Percentiles rank a stretch among this genome's conserved stretches.
Evolutionary conservation across 30 jellyfish, hydroid and myxozoan genomes (phyloP).

Genomic region (Aurelia aurita): DNA sequence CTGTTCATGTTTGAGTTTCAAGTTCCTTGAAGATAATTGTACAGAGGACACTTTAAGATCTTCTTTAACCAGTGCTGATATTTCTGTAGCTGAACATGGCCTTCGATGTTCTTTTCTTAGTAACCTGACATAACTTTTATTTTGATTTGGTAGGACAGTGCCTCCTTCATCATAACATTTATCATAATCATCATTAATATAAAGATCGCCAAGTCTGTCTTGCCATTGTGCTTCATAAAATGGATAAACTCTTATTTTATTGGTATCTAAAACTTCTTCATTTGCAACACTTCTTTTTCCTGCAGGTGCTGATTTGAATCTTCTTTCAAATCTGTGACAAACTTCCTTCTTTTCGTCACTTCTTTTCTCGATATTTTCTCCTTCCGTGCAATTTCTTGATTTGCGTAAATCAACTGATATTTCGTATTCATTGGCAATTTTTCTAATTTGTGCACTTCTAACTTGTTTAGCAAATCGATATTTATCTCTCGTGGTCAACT

Average conservation of each 20-base stretch:
- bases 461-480: not conserved
- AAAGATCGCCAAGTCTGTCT: not conserved
- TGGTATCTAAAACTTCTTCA: constrained; percentile 43
- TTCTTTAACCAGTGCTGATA: not conserved
- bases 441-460: not conserved
- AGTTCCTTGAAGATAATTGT: constrained; percentile 11
- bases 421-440: constrained; percentile 10
- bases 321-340: constrained; percentile 47
- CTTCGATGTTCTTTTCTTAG: not conserved
- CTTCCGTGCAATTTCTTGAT: not conserved
- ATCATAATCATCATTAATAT: not conserved
- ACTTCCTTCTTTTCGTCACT: constrained; percentile 2
- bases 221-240: constrained; percentile 59
- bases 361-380: not conserved
- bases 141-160: not conserved
- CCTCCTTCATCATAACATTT: not conserved
- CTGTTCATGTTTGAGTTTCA: not conserved
- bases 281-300: constrained; percentile 1
- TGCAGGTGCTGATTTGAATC: constrained; percentile 55
- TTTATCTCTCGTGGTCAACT: constrained; percentile 31
- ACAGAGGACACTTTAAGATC: constrained; percentile 42
- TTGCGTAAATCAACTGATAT: constrained; percentile 42
- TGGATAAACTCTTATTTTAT: constrained; percentile 48
- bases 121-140: not conserved
- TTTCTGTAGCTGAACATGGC: not conserved